These are phyloP conservation scores for Diorhabda elongata DNA, from an alignment of 1,140 invertebrate genomes.

Conservation along the genomic window DNA sequence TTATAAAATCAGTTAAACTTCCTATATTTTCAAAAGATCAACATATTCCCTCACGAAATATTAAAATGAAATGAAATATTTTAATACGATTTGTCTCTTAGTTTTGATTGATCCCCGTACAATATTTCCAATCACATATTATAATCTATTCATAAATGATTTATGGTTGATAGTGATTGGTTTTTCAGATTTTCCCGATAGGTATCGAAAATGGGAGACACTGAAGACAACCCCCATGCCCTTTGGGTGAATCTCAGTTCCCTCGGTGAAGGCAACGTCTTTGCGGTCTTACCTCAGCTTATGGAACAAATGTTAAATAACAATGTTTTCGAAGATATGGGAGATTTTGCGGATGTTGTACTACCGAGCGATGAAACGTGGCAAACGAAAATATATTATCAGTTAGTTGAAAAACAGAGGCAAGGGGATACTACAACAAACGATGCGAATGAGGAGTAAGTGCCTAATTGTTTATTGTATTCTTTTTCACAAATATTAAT, in stretches of 20 bases:
- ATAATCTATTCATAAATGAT: slow-evolving; percentile 9
- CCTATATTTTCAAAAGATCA: no score
- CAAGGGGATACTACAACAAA: slow-evolving; percentile 21
- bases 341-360: slow-evolving; percentile 37
- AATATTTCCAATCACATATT: slow-evolving; percentile 7
- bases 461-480: no score
- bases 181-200: slow-evolving; percentile 11
- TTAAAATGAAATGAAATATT: no score
- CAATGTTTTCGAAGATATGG: slow-evolving; percentile 41
- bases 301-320: slow-evolving; percentile 40
- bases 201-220: slow-evolving; percentile 17
- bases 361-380: slow-evolving; percentile 70
- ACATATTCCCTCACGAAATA: no score
- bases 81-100: no score
- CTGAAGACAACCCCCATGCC: slow-evolving; percentile 36
- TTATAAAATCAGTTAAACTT: no score
- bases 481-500: no score
- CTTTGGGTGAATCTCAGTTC: slow-evolving; percentile 53
- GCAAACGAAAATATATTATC: slow-evolving; percentile 68
- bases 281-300: slow-evolving; percentile 50
- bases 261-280: slow-evolving; percentile 50
- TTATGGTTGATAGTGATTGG: slow-evolving; percentile 10
- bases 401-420: slow-evolving; percentile 66
- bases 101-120: background rate
- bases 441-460: slow-evolving; percentile 8